These are phyloP conservation scores for Abrostola tripartita DNA, from an alignment of 2,888 invertebrate species.

Conservation along the genomic window DNA sequence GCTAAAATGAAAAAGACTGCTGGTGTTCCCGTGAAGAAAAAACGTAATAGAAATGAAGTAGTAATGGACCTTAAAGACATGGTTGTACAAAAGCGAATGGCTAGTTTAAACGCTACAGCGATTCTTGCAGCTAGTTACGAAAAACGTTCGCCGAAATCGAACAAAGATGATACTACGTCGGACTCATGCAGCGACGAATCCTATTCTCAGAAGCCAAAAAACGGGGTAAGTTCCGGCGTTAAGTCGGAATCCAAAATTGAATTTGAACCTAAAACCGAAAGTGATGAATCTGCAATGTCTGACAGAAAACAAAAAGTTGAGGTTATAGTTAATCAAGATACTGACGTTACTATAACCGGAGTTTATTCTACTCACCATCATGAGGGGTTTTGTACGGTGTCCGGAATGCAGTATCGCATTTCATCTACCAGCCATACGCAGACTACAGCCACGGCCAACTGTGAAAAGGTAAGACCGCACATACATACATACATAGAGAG, in stretches of 20 bases:
- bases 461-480: slow-evolving; percentile 90
- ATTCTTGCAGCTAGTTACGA: slow-evolving; percentile 97
- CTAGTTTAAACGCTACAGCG: slow-evolving; percentile 96
- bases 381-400: slow-evolving; percentile 94
- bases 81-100: slow-evolving; percentile 96
- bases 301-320: slow-evolving; percentile 90
- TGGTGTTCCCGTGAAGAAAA: slow-evolving; percentile 84
- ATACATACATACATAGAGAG: slow-evolving; percentile 3
- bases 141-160: slow-evolving; percentile 89
- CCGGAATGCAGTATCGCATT: slow-evolving; percentile 95
- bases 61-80: slow-evolving; percentile 95
- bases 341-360: slow-evolving; percentile 95
- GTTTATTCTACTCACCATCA: slow-evolving; percentile 95
- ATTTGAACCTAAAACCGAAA: slow-evolving; percentile 77
- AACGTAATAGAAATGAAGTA: slow-evolving; percentile 89
- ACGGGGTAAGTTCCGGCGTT: slow-evolving; percentile 86
- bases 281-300: slow-evolving; percentile 69
- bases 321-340: slow-evolving; percentile 95
- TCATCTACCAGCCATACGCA: slow-evolving; percentile 95
- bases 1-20: slow-evolving; percentile 82
- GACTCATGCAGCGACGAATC: slow-evolving; percentile 87
- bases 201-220: slow-evolving; percentile 86
- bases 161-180: slow-evolving; percentile 88
- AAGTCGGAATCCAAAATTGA: slow-evolving; percentile 86
- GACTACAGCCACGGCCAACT: slow-evolving; percentile 94